A percentile compares a stretch with the other conserved stretches of the same genome.
Evolutionary conservation across 2,797 vertebrate species (phyloP).

Genomic region (Sebastolobus alascanus): DNA sequence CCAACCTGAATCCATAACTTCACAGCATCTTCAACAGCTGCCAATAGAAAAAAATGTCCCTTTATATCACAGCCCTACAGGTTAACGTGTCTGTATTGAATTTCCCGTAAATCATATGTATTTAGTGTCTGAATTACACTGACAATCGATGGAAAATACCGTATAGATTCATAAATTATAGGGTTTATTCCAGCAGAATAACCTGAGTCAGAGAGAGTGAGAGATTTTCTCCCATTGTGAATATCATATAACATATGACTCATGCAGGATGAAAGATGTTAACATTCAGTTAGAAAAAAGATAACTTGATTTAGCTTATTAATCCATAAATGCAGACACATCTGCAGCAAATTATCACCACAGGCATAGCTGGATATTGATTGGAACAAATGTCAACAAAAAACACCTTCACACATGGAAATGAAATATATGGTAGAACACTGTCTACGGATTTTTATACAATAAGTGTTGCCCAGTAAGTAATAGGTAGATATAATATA

Average conservation of each 20-base stretch:
- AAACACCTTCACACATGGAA: not conserved
- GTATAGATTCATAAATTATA: slow-evolving; percentile 44
- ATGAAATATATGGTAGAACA: not conserved
- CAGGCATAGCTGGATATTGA: slow-evolving; percentile 8
- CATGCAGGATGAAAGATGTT: slow-evolving; percentile 19
- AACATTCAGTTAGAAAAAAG: slow-evolving; percentile 8
- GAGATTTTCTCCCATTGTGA: slow-evolving; percentile 14
- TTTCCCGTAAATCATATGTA: slow-evolving; percentile 14
- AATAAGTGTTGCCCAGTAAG: not conserved
- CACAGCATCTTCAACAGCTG: slow-evolving; percentile 14
- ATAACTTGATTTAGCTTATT: slow-evolving; percentile 8
- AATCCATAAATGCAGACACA: slow-evolving; percentile 7
- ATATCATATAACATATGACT: slow-evolving; percentile 26
- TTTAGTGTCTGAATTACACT: slow-evolving; percentile 13
- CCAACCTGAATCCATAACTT: slow-evolving; percentile 49
- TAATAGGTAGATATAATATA: not conserved
- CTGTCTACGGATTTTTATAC: not conserved
- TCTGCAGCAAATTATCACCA: not conserved
- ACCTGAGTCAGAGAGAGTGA: not conserved
- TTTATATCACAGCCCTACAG: slow-evolving; percentile 15
- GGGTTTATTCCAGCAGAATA: slow-evolving; percentile 21
- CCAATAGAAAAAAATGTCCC: slow-evolving; percentile 4
- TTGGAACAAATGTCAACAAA: not conserved
- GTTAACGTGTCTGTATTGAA: not conserved
- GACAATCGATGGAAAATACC: slow-evolving; percentile 30